These are phyloP conservation scores for Caenorhabditis macrosperma DNA, from an alignment of 2,888 invertebrate species.

Conservation along the genomic window DNA sequence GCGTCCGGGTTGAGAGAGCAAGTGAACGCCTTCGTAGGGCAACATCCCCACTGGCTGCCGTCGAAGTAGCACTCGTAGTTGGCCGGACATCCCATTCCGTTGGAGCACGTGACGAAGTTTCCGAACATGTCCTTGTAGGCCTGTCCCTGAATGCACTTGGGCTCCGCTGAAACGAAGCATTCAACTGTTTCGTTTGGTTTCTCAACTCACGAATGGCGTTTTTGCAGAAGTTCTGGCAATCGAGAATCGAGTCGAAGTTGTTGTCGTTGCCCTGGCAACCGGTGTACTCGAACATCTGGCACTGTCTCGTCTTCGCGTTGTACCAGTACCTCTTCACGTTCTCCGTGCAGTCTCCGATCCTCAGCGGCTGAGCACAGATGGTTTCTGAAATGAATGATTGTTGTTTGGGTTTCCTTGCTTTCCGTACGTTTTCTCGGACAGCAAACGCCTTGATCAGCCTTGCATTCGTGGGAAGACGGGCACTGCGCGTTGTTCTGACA, in stretches of 20 bases:
- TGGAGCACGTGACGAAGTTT: conserved; percentile 68
- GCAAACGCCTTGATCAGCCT: conserved; percentile 73
- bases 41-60: conserved; percentile 72
- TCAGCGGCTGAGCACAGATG: conserved; percentile 72
- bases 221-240: conserved; percentile 74
- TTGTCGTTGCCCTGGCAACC: conserved; percentile 76
- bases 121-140: conserved; percentile 73
- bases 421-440: conserved; percentile 73
- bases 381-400: conserved; percentile 66
- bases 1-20: conserved; percentile 70
- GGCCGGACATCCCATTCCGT: conserved; percentile 70
- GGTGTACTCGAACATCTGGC: conserved; percentile 75
- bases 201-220: conserved; percentile 69
- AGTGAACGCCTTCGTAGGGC: conserved; percentile 70
- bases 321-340: conserved; percentile 72
- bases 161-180: conserved; percentile 64
- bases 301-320: conserved; percentile 71
- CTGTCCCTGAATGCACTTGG: conserved; percentile 72
- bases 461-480: conserved; percentile 73
- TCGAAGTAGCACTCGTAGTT: conserved; percentile 77
- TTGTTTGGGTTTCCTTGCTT: no score
- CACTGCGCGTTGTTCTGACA: conserved; percentile 72
- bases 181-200: background rate
- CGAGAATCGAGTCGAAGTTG: conserved; percentile 71
- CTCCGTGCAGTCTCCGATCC: conserved; percentile 73